Conservation (phyloP, 2,888 invertebrate genomes). For the Pyrgus malvae region DNA sequence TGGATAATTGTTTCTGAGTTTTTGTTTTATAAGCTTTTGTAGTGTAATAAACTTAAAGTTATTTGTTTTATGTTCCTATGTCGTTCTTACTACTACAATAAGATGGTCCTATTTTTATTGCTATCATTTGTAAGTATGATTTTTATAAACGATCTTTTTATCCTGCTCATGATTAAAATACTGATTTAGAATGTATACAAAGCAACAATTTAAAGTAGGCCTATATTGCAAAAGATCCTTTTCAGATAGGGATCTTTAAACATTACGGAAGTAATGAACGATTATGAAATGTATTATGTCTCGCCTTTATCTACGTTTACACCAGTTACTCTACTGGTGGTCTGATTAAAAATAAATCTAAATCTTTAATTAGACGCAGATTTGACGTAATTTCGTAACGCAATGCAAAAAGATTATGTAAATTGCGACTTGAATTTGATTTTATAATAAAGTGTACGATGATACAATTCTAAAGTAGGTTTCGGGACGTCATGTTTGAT, state of each 20-base stretch:
- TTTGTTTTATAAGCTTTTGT: background rate
- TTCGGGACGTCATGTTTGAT: constrained; percentile 52
- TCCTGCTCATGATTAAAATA: constrained; percentile 29
- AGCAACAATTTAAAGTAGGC: constrained; percentile 7
- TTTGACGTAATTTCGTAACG: constrained; percentile 22
- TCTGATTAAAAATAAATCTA: constrained; percentile 26
- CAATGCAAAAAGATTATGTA: constrained; percentile 18
- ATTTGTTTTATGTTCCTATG: no score
- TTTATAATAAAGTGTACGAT: constrained; percentile 25
- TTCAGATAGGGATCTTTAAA: constrained; percentile 21
- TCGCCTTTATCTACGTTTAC: constrained; percentile 15
- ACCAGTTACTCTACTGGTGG: constrained; percentile 16
- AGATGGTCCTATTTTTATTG: no score
- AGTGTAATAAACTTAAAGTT: no score
- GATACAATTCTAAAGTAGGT: constrained; percentile 43
- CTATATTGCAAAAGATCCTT: constrained; percentile 22
- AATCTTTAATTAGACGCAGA: constrained; percentile 25
- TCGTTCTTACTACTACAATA: no score
- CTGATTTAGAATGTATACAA: constrained; percentile 13
- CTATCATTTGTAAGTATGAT: background rate
- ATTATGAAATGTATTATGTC: constrained; percentile 26
- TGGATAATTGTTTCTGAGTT: background rate
- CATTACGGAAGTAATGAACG: constrained; percentile 23
- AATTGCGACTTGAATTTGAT: constrained; percentile 17
- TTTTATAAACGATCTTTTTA: constrained; percentile 21